These are phyloP conservation scores for Girardinichthys multiradiatus DNA, from an alignment of 2,113 vertebrate species.

Conservation along the genomic window DNA sequence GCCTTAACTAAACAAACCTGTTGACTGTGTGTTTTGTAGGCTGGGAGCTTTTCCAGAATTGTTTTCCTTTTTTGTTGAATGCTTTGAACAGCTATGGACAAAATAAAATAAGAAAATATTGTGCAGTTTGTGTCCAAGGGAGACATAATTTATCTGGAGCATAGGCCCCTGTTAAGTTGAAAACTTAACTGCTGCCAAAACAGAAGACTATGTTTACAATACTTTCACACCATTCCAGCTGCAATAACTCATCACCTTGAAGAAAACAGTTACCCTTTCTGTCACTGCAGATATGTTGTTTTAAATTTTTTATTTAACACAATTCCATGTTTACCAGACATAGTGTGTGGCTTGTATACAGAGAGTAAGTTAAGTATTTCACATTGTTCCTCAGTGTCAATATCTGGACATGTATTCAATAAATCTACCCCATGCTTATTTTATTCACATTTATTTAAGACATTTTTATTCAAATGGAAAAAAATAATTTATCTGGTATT, in stretches of 20 bases:
- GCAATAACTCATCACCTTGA: constrained; percentile 28
- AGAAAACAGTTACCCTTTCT: constrained; percentile 24
- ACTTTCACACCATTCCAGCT: constrained; percentile 11
- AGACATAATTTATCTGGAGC: constrained; percentile 4
- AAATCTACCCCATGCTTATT: constrained; percentile 13
- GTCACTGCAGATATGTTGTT: constrained; percentile 2
- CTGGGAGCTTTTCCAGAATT: constrained; percentile 15
- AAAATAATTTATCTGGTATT: too few relatives aligned
- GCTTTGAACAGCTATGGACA: constrained; percentile 26
- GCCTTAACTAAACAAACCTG: constrained; percentile 4
- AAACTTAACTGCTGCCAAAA: constrained; percentile 11
- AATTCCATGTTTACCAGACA: background rate
- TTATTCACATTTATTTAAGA: constrained; percentile 31
- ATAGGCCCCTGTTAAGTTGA: constrained; percentile 7
- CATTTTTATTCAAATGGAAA: constrained; percentile 23
- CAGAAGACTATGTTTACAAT: constrained; percentile 28
- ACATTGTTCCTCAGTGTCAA: constrained; percentile 19
- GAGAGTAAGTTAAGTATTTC: constrained; percentile 4
- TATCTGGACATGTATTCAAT: constrained; percentile 38
- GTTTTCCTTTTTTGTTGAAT: constrained; percentile 35
- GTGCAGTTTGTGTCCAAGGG: constrained; percentile 10
- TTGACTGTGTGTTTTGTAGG: background rate
- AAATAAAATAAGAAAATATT: constrained; percentile 18
- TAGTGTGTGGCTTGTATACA: background rate
- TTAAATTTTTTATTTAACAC: background rate